Evolutionary conservation across 2,888 invertebrate genomes (phyloP), one percentile per base, ranked within the genome.

Genomic region (Caenorhabditis sp.): DNA sequence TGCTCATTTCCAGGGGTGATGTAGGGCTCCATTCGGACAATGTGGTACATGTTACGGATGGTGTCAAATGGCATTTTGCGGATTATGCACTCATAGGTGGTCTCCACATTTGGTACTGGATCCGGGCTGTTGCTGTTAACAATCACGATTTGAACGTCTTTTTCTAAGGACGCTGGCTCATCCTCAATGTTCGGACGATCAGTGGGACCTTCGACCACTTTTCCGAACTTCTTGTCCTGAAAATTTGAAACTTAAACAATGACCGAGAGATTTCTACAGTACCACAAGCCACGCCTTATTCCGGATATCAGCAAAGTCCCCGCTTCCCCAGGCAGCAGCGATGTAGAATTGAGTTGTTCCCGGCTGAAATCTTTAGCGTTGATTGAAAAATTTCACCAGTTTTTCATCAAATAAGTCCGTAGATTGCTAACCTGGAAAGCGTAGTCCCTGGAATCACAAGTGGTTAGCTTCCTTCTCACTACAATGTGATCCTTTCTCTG

Each of bases 1-100:
- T 95, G 95, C 92, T 96, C 96, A 89, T 95, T 96, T 0, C 95
- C 95, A 81, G 93, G 92, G 59, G 95, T 95, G 74, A 99, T 96
- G 0, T 95, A 94, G 0, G 97, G 95, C 92, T 97, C 96, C 92
- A 96, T 98, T 95, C 96, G 93, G 63, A 88, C 93, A 91, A 83
- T 35, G 35, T 83, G 83, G 51, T 47, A 75, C 63, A 63, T 79
- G 22, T 54, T 61, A 1, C 26, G 31, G 24, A 76, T 24, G 68
- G 79, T 84, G 68, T 79, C 73, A 44, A 79, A 79, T n/a, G 83
- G 83, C 70, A 84, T 80, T 68, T 61, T 54, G 0, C 70, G 49
- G 7, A 80, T 80, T n/a, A 75, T 76, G 56, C 80, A 84, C 19
- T 80, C 47, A 26, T 84, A 84, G 7, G 75, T 80, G 10, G 79